Conservation (phyloP, 2,797 vertebrate species). For the Galaxias olidus region DNA sequence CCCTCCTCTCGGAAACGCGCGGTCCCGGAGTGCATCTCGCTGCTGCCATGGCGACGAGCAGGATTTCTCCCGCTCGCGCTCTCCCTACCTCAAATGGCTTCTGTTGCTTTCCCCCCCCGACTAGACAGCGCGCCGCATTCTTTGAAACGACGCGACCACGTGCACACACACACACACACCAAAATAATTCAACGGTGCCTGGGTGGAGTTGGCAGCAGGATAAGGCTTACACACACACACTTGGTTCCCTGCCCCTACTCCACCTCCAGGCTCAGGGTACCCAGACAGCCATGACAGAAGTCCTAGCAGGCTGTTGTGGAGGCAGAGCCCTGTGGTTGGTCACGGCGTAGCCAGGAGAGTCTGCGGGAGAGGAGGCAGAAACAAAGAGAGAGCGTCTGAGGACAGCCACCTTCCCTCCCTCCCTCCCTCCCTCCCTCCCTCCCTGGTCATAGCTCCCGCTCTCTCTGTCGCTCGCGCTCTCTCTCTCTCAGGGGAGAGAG, state of each 20-base stretch:
- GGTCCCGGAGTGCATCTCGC: constrained; percentile 73
- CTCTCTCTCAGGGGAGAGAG: constrained; percentile 24
- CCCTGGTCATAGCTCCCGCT: constrained; percentile 46
- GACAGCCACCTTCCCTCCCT: constrained; percentile 18
- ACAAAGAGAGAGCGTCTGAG: constrained; percentile 6
- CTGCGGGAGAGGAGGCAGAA: no score
- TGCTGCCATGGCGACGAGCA: constrained; percentile 75
- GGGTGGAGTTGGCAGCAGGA: neutral
- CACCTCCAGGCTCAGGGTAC: no score
- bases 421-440: constrained; percentile 1
- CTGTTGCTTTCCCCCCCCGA: constrained; percentile 2
- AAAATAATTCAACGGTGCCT: neutral
- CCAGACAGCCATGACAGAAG: no score
- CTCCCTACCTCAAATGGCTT: constrained; percentile 11
- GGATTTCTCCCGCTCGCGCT: constrained; percentile 58
- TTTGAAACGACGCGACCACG: neutral
- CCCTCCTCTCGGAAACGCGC: constrained; percentile 73
- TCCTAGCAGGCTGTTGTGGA: no score
- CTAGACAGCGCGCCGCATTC: neutral
- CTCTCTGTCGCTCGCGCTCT: constrained; percentile 17
- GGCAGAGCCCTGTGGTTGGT: no score
- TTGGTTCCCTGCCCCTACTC: no score
- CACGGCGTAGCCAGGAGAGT: no score
- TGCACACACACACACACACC: neutral
- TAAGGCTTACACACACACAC: neutral